These are phyloP conservation scores for Hapalemur alaotrensis DNA, from an alignment of 2,797 vertebrate species.

Conservation along the genomic window DNA sequence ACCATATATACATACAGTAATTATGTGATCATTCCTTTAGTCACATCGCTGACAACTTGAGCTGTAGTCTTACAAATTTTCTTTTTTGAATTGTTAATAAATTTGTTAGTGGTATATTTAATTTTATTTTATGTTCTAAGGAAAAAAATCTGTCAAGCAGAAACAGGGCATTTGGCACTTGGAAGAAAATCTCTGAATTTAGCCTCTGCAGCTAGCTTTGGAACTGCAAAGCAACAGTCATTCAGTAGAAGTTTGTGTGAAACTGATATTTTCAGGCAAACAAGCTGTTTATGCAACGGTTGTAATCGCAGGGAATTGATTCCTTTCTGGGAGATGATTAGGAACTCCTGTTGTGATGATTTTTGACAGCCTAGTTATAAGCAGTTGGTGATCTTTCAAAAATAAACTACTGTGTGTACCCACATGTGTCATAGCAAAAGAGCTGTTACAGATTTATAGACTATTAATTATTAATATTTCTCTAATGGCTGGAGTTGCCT, in stretches of 20 bases:
- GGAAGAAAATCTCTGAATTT: background rate
- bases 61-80: background rate
- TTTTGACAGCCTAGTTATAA: slow-evolving; percentile 63
- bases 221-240: background rate
- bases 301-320: background rate
- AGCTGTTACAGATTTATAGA: slow-evolving; percentile 72
- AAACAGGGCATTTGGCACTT: background rate
- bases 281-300: slow-evolving; percentile 50
- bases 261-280: slow-evolving; percentile 18
- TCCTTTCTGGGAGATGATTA: background rate
- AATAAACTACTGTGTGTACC: slow-evolving; percentile 56
- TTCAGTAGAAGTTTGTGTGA: slow-evolving; percentile 25
- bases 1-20: background rate
- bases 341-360: slow-evolving; percentile 44
- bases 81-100: background rate
- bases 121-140: background rate
- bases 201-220: background rate
- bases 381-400: slow-evolving; percentile 62
- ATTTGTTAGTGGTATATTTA: slow-evolving; percentile 11
- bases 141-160: background rate
- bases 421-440: slow-evolving; percentile 54
- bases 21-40: background rate
- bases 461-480: slow-evolving; percentile 75
- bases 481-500: slow-evolving; percentile 3
- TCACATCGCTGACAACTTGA: background rate